Base-by-base conservation (phyloP, 2,113 vertebrate genomes). In the Acanthochromis polyacanthus region DNA sequence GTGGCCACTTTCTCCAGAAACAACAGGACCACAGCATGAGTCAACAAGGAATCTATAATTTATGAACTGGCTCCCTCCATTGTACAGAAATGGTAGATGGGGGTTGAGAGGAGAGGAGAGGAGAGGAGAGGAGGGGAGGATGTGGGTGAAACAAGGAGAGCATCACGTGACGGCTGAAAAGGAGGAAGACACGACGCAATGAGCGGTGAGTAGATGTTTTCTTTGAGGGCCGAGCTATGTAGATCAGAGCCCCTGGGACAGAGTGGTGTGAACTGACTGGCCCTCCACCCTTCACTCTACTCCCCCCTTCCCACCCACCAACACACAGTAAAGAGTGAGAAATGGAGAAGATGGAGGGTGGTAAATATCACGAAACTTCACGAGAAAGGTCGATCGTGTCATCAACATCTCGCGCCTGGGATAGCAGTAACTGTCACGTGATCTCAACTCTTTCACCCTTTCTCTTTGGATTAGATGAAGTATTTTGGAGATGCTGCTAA, bases 231-330 rank as follows among this genome's bases (percentile, higher is more conserved):
- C 83, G 60, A 80, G 61, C 62, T 77, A 90, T 90, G 86, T 82
- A 91, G 88, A 85, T 89, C 84, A 80, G 74, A 66, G 71, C 87
- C 75, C 76, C 55, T 61, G 82, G 80, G 89, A 89, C 19, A 23
- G 3, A 59, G 59, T n/a, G 61, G 52, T 15, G 55, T 40, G 19
- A 61, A 53, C n/a, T 45, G 48, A 38, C 38, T 48, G 58, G 16
- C n/a, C n/a, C 51, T 15, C 40, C 2, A n/a, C 14, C 43, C 60
- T 19, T 40, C 43, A 20, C 28, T 12, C 22, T 16, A 20, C 17
- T 15, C 40, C 4, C 40, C 40, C 40, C 40, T 9, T 5, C 52
- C 58, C 32, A 66, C 38, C 45, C 20, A 46, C 63, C 9, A 50
- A 55, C 30, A 51, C 43, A 66, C 62, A 66, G 40, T 46, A 25